Base-by-base conservation (phyloP, 2,888 invertebrate genomes). In the Tetramorium bicarinatum region DNA sequence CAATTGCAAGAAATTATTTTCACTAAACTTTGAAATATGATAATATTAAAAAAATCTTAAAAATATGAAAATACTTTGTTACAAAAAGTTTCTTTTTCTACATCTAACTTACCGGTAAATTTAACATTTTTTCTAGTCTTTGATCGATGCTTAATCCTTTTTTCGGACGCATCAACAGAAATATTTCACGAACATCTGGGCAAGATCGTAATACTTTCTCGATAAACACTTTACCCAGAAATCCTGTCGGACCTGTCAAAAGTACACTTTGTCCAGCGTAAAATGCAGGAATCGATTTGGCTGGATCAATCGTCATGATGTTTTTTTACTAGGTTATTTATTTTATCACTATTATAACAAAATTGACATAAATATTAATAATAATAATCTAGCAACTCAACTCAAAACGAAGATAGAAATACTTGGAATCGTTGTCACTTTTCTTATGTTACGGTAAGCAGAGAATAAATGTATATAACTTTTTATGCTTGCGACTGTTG, bases 131-230 rank as follows among this genome's bases (percentile, higher is more conserved):
- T 0, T 95, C 94, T 13, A 98, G 91, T 86, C 99, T 96, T 67
- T 97, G 96, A 47, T 96, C 95, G 0, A 97, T 95, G 0, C 95
- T 95, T 85, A 96, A 96, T 0, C 97, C 97, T 91, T 96, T 97
- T 93, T 98, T 98, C 2, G 96, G 96, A 56, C 99, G 96, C 87
- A 98, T 95, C 71, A 99, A 95, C 3, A 98, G 93, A 94, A 97
- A 99, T 86, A 99, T 96, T 77, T 96, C 96, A 72, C 96, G 96
- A 13, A 99, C 91, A 0, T 96, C 96, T 0, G 97, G 96, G 92
- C 98, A 98, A 11, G 97, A 97, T 89, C 98, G 96, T 13, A 99
- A 94, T 4, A 99, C 95, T 94, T 99, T 99, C 95, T 99, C 99
- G 8, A 99, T 96, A 44, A 99, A 94, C 0, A 98, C 97, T 95